Conservation (phyloP, 2,113 vertebrate genomes). For the Sinosuthora webbiana region DNA sequence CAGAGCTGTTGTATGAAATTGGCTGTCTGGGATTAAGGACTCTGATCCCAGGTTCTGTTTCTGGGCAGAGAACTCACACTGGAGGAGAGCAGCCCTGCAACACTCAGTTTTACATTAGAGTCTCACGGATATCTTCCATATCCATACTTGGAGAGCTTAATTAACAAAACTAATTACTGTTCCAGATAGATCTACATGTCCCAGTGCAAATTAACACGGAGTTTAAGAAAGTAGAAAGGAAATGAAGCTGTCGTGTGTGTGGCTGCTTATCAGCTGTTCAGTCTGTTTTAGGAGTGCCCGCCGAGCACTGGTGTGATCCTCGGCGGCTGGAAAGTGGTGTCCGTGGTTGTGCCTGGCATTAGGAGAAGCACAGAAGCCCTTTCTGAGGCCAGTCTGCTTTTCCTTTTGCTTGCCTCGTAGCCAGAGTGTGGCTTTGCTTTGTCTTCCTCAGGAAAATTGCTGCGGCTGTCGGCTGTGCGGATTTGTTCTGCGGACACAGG, state of each 20-base stretch:
- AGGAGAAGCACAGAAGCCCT: background rate
- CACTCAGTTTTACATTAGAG: background rate
- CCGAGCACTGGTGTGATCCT: background rate
- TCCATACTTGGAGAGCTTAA: background rate
- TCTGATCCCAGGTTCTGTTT: background rate
- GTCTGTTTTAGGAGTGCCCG: background rate
- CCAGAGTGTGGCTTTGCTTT: background rate
- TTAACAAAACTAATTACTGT: background rate
- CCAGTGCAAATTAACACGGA: background rate
- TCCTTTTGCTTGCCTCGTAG: background rate
- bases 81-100: background rate
- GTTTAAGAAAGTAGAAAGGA: background rate
- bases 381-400: background rate
- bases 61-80: background rate
- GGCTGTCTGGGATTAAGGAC: background rate
- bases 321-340: background rate
- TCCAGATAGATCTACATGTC: background rate
- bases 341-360: background rate
- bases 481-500: background rate
- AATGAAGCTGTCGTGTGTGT: background rate
- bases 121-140: background rate
- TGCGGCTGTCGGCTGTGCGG: background rate
- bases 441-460: constrained; percentile 1
- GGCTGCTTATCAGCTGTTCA: background rate
- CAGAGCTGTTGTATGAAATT: background rate